Conservation (phyloP, 92 coral and sea anemone species). For the Epizoanthus illoricatus region DNA sequence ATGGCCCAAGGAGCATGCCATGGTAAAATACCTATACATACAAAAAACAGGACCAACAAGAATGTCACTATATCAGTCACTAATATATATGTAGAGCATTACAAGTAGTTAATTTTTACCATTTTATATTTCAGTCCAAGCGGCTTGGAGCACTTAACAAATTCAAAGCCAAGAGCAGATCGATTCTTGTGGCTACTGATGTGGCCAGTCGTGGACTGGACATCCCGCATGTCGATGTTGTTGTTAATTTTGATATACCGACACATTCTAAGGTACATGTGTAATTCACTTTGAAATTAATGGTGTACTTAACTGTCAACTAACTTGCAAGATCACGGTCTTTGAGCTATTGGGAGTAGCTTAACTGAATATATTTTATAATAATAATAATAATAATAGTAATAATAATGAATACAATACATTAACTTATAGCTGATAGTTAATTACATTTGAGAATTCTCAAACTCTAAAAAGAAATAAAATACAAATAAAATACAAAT, state of each 20-base stretch:
- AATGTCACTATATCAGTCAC: background rate
- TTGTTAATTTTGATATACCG: conserved; percentile 97
- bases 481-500: too few relatives aligned
- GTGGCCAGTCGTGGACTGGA: conserved; percentile 98
- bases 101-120: background rate
- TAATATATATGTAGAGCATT: too few relatives aligned
- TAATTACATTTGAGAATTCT: too few relatives aligned
- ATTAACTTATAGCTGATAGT: too few relatives aligned
- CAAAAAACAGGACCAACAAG: background rate
- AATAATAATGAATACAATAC: too few relatives aligned
- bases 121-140: conserved; percentile 66
- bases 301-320: too few relatives aligned
- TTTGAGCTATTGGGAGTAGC: too few relatives aligned
- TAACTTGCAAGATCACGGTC: too few relatives aligned
- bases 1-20: too few relatives aligned
- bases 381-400: too few relatives aligned
- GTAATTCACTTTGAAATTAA: background rate
- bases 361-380: too few relatives aligned
- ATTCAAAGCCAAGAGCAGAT: conserved; percentile 89
- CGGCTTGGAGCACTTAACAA: conserved; percentile 94
- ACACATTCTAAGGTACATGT: conserved; percentile 89
- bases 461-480: too few relatives aligned
- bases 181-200: conserved; percentile 93
- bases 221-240: conserved; percentile 96
- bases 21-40: background rate